Conservation (phyloP, 1,140 invertebrate species). For the Bombus ignitus region DNA sequence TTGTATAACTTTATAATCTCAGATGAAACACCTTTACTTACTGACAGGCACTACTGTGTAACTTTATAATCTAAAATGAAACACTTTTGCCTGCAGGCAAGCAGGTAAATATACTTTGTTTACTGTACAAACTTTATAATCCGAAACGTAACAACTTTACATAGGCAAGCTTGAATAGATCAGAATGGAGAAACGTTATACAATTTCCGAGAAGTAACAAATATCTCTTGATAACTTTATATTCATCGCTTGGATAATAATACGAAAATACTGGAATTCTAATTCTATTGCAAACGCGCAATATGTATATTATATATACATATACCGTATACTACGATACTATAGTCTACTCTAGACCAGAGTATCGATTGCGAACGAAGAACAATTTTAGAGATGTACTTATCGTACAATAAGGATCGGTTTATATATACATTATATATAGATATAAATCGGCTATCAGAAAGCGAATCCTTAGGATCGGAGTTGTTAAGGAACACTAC, state of each 20-base stretch:
- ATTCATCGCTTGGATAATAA: background rate
- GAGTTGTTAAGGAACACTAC: too few relatives aligned
- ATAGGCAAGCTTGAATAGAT: background rate
- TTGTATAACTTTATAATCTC: background rate
- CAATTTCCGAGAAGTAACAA: background rate
- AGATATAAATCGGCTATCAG: too few relatives aligned
- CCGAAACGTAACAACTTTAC: background rate
- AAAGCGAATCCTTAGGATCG: too few relatives aligned
- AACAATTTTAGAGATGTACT: too few relatives aligned
- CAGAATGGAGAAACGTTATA: background rate
- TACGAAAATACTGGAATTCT: background rate
- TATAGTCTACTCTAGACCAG: too few relatives aligned
- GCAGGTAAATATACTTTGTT: background rate
- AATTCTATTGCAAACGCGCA: too few relatives aligned
- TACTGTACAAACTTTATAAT: background rate
- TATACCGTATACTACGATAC: too few relatives aligned
- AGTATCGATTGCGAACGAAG: too few relatives aligned
- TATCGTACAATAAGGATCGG: too few relatives aligned
- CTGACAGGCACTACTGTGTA: background rate
- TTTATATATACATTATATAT: too few relatives aligned
- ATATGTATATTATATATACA: too few relatives aligned
- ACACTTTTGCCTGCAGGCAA: background rate
- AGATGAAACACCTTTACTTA: background rate
- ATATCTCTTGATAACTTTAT: background rate
- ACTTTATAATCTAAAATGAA: background rate